These are phyloP conservation scores for Alloplasta piceator DNA, from an alignment of 2,888 invertebrate species.

Conservation along the genomic window DNA sequence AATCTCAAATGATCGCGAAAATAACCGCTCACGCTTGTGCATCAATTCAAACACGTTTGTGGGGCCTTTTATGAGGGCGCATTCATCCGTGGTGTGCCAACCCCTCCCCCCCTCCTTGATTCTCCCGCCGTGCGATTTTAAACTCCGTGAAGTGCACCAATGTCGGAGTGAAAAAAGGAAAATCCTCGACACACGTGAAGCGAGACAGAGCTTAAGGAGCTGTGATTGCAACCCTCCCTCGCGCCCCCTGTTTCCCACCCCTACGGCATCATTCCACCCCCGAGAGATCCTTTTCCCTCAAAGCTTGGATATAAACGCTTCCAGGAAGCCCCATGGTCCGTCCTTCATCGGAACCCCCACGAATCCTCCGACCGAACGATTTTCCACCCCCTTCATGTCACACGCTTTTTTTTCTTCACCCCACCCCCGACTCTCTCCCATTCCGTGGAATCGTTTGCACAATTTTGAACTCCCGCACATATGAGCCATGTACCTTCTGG, in stretches of 20 bases:
- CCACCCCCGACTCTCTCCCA: background rate
- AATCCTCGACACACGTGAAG: background rate
- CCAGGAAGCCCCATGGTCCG: slow-evolving; percentile 7
- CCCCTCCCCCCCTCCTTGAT: slow-evolving; percentile 63
- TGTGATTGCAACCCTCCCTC: too few relatives aligned
- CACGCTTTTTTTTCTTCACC: slow-evolving; percentile 17
- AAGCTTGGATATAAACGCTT: too few relatives aligned
- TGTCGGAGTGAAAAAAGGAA: background rate
- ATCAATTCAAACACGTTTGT: slow-evolving; percentile 76
- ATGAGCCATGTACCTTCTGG: background rate
- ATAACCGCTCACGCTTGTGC: slow-evolving; percentile 82
- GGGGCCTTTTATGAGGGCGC: slow-evolving; percentile 80
- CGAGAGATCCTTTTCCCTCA: too few relatives aligned
- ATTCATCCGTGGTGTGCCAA: slow-evolving; percentile 79
- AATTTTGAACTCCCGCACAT: background rate
- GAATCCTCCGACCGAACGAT: slow-evolving; percentile 47
- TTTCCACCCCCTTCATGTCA: slow-evolving; percentile 24
- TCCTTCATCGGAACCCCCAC: slow-evolving; percentile 69
- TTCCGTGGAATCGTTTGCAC: slow-evolving; percentile 17
- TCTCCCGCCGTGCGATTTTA: slow-evolving; percentile 19
- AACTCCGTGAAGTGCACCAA: background rate
- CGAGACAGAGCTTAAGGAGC: slow-evolving; percentile 16
- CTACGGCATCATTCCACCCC: too few relatives aligned
- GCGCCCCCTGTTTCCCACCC: too few relatives aligned
- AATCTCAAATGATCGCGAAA: slow-evolving; percentile 82